These are phyloP conservation scores for Xestia sexstrigata DNA, from an alignment of 2,888 invertebrate genomes.

Conservation along the genomic window DNA sequence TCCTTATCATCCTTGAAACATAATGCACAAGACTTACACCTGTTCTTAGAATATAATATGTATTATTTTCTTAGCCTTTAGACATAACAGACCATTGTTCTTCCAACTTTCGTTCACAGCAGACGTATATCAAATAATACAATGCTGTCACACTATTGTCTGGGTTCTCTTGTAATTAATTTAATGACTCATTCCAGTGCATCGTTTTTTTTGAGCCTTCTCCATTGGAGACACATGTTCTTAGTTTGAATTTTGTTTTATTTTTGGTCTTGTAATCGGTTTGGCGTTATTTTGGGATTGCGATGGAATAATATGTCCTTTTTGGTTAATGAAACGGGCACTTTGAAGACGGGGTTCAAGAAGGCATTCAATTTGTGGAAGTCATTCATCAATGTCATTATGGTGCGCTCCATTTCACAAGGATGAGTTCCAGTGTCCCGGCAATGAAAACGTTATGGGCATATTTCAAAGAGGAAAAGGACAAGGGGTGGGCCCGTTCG, in stretches of 20 bases:
- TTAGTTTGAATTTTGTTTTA: constrained; percentile 4
- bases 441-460: background rate
- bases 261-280: background rate
- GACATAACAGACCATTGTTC: background rate
- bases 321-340: background rate
- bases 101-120: background rate
- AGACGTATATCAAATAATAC: constrained; percentile 2
- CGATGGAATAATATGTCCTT: background rate
- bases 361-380: background rate
- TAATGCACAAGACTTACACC: background rate
- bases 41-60: background rate
- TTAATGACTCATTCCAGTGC: background rate
- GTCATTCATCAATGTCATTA: background rate
- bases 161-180: background rate
- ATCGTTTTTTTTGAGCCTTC: background rate
- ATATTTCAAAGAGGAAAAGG: background rate
- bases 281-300: constrained; percentile 3
- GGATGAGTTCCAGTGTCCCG: background rate
- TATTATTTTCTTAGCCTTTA: background rate
- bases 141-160: constrained; percentile 2
- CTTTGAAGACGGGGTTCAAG: background rate
- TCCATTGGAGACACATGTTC: background rate
- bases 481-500: background rate
- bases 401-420: background rate
- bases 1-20: background rate